Evolutionary conservation across 2,888 invertebrate species (phyloP).

Genomic region (Brachyptera putata): DNA sequence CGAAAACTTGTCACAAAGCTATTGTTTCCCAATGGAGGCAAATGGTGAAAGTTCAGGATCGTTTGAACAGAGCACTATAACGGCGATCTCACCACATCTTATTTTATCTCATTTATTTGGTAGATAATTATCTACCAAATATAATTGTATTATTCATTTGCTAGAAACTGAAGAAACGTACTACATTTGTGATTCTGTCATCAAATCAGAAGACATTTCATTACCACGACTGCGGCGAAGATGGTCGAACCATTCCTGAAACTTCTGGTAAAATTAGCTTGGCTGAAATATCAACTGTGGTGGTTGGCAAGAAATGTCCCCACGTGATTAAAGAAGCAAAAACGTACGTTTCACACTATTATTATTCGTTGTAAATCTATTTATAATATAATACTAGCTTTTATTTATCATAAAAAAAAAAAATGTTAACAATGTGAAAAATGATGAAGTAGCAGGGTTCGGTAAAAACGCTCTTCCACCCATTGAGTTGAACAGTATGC

Average conservation of each 20-base stretch:
- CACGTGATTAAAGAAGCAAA: constrained; percentile 24
- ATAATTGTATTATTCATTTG: background rate
- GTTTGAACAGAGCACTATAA: too few species aligned
- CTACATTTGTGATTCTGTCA: constrained; percentile 23
- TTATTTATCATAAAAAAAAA: too few species aligned
- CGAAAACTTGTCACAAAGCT: too few species aligned
- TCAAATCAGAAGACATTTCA: constrained; percentile 24
- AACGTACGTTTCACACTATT: constrained; percentile 1
- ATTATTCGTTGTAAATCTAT: background rate
- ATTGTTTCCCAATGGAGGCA: too few species aligned
- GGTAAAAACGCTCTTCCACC: too few species aligned
- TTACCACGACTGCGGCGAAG: constrained; percentile 28
- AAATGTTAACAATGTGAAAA: too few species aligned
- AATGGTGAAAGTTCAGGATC: too few species aligned
- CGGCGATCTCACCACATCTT: background rate
- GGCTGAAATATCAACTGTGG: constrained; percentile 6
- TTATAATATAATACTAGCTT: too few species aligned
- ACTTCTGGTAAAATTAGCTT: constrained; percentile 6
- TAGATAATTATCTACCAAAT: background rate
- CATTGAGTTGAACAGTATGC: too few species aligned
- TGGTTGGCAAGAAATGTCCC: constrained; percentile 26
- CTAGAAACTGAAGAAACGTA: constrained; percentile 26
- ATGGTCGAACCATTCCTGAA: constrained; percentile 1
- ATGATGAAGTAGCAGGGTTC: too few species aligned
- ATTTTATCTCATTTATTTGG: background rate